phyloP scores from a whole-genome alignment of 2,888 invertebrate species.

The Drosophila limbata region DNA sequence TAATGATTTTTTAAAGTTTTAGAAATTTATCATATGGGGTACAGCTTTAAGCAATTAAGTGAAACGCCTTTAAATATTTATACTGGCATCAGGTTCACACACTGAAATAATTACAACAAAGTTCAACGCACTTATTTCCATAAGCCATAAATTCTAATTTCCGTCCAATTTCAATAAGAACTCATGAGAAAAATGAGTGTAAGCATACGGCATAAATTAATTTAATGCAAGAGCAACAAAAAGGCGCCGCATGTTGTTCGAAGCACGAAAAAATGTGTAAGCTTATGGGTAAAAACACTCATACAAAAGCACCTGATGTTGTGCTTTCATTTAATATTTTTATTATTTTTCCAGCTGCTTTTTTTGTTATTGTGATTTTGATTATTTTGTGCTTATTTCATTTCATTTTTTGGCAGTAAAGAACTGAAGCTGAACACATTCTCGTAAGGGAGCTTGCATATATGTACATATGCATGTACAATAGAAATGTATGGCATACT shows the following conservation, averaged over 20 bases:
- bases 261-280: conserved; percentile 13
- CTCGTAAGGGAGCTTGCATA: not conserved
- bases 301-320: conserved; percentile 37
- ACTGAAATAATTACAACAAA: not conserved
- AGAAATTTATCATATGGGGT: not conserved
- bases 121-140: conserved; percentile 16
- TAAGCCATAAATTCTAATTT: conserved; percentile 34
- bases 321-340: conserved; percentile 21
- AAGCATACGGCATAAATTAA: conserved; percentile 51
- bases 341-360: conserved; percentile 13
- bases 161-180: conserved; percentile 40
- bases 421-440: conserved; percentile 48
- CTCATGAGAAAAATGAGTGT: conserved; percentile 28
- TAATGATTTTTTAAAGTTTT: not conserved
- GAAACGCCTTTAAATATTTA: not conserved
- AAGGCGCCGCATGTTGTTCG: conserved; percentile 15
- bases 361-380: conserved; percentile 23
- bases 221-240: conserved; percentile 38
- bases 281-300: conserved; percentile 25
- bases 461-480: not conserved
- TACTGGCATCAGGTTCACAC: conserved; percentile 3
- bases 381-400: conserved; percentile 33
- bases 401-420: conserved; percentile 48
- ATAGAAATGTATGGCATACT: conserved; percentile 1
- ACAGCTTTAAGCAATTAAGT: conserved; percentile 9